These are phyloP conservation scores for Marcusenius ussheri DNA, from an alignment of 2,113 vertebrate species.

Conservation along the genomic window DNA sequence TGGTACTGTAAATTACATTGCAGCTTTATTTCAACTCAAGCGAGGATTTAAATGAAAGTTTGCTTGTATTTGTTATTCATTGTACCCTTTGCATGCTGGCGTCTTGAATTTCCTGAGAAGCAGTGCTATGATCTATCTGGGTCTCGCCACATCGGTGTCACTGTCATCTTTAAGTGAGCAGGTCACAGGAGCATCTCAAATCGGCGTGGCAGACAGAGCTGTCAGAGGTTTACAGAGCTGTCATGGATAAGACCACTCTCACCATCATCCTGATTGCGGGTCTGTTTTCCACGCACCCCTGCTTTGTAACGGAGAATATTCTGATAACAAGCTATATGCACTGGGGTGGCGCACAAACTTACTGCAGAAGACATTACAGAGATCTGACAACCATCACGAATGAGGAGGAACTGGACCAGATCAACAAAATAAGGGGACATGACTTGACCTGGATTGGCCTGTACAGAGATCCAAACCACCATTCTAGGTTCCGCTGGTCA, in stretches of 20 bases:
- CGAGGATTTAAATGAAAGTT: background rate
- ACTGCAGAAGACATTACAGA: background rate
- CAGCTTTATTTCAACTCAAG: background rate
- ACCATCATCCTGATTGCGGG: background rate
- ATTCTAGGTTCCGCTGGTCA: background rate
- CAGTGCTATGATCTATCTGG: background rate
- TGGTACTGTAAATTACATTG: background rate
- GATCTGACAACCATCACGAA: background rate
- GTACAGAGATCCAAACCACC: background rate
- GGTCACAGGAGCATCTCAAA: background rate
- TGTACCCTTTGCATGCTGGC: background rate
- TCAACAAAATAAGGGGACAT: background rate
- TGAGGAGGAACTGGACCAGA: background rate
- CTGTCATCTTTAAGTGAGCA: background rate
- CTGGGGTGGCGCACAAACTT: background rate
- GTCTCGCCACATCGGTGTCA: background rate
- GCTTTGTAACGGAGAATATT: background rate
- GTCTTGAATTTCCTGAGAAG: background rate
- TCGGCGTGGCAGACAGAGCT: background rate
- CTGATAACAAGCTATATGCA: background rate
- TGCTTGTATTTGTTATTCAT: background rate
- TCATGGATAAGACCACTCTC: background rate
- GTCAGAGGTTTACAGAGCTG: no score
- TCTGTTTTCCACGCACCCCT: background rate
- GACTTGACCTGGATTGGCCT: background rate